Evolutionary conservation across 2,888 invertebrate genomes (phyloP).

Genomic region (Nebria brevicollis): DNA sequence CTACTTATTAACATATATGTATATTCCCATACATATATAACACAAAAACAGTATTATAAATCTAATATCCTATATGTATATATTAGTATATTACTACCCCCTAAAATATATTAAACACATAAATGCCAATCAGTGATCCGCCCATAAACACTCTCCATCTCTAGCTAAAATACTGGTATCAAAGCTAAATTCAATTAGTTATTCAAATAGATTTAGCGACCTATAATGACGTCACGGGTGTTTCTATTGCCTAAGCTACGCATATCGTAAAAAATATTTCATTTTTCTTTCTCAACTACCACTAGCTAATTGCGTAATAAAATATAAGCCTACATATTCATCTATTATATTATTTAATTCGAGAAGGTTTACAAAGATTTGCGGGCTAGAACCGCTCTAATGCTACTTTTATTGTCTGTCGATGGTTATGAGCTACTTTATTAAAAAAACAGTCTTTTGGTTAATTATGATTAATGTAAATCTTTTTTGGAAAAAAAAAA

Average conservation of each 20-base stretch:
- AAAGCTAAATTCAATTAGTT: not conserved
- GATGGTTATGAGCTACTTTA: not conserved
- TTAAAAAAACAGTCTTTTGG: constrained; percentile 23
- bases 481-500: constrained; percentile 21
- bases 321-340: too few relatives aligned
- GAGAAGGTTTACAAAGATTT: too few relatives aligned
- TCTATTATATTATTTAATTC: too few relatives aligned
- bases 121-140: not conserved
- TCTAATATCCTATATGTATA: constrained; percentile 7
- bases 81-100: not conserved
- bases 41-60: not conserved
- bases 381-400: too few relatives aligned
- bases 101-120: not conserved
- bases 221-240: too few relatives aligned
- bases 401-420: not conserved
- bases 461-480: not conserved
- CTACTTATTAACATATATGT: not conserved
- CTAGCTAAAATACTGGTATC: not conserved
- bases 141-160: not conserved
- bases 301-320: too few relatives aligned
- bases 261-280: too few relatives aligned
- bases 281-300: too few relatives aligned
- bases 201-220: too few relatives aligned
- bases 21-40: not conserved
- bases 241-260: too few relatives aligned